Evolutionary conservation across 2,797 vertebrate genomes (phyloP).

Genomic region (Pampus argenteus): DNA sequence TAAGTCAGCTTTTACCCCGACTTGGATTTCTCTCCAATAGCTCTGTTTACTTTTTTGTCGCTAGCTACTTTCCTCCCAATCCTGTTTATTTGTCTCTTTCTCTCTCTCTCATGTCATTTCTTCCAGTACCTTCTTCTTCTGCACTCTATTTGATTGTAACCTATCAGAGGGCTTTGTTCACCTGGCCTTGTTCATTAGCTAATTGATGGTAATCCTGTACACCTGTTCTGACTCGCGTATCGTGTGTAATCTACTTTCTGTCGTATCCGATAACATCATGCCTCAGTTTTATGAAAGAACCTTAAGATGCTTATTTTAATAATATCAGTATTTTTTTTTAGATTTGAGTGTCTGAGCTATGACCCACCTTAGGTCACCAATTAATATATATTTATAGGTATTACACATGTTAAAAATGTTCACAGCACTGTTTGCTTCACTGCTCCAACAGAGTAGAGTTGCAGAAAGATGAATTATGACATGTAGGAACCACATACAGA

Average conservation of each 20-base stretch:
- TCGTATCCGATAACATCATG: conserved; percentile 39
- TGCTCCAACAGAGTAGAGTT: not conserved
- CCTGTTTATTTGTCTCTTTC: not conserved
- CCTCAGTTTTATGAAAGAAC: conserved; percentile 56
- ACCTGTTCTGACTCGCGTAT: conserved; percentile 51
- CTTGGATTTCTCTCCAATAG: not conserved
- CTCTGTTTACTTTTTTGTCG: not conserved
- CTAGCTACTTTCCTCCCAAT: not conserved
- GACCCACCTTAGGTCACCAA: not conserved
- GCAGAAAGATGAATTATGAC: not conserved
- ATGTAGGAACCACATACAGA: not conserved
- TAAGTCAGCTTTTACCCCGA: not conserved
- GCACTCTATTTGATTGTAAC: conserved; percentile 57
- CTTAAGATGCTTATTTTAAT: not conserved
- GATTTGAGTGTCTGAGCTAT: not conserved
- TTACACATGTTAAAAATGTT: not conserved
- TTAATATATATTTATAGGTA: not conserved
- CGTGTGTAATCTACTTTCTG: not conserved
- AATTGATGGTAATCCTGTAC: conserved; percentile 52
- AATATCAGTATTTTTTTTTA: not conserved
- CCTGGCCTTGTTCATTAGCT: conserved; percentile 53
- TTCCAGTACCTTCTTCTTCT: not conserved
- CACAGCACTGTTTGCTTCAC: not conserved
- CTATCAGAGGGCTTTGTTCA: conserved; percentile 16
- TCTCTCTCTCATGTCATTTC: not conserved